Conservation (phyloP, 2,797 vertebrate species). For the Carapus acus region DNA sequence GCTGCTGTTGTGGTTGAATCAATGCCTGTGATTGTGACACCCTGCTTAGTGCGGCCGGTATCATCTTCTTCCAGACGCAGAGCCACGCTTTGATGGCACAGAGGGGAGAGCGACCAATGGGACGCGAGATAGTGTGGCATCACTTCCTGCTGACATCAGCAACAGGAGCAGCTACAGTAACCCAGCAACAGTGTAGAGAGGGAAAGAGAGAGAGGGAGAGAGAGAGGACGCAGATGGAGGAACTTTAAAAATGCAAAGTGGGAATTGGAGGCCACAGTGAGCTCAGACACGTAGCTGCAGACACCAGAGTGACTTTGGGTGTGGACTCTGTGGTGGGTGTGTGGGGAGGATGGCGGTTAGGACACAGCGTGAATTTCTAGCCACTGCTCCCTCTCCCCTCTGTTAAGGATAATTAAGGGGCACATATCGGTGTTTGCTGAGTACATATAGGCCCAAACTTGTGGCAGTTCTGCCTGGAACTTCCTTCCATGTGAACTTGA, state of each 20-base stretch:
- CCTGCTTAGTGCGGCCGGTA: slow-evolving; percentile 53
- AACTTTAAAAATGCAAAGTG: slow-evolving; percentile 19
- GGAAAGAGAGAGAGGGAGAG: slow-evolving; percentile 45
- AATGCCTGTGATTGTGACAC: slow-evolving; percentile 22
- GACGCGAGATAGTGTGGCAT: slow-evolving; percentile 57
- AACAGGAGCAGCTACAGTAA: slow-evolving; percentile 70
- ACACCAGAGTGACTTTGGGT: background rate
- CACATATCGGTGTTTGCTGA: too few relatives aligned
- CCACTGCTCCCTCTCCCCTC: slow-evolving; percentile 66
- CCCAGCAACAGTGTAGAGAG: slow-evolving; percentile 65
- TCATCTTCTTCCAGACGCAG: slow-evolving; percentile 74
- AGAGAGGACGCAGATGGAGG: slow-evolving; percentile 18
- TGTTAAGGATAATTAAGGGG: too few relatives aligned
- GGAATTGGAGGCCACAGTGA: slow-evolving; percentile 13
- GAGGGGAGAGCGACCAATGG: slow-evolving; percentile 69
- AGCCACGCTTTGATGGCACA: slow-evolving; percentile 57
- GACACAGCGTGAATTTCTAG: slow-evolving; percentile 14
- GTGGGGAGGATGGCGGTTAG: slow-evolving; percentile 16
- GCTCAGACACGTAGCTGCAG: background rate
- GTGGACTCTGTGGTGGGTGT: slow-evolving; percentile 18
- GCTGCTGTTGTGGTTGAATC: slow-evolving; percentile 7
- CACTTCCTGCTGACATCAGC: slow-evolving; percentile 63
- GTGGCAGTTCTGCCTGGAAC: too few relatives aligned
- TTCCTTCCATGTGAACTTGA: too few relatives aligned
- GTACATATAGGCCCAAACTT: too few relatives aligned